Conservation (phyloP, 2,888 invertebrate genomes). For the Apocheima hispidaria region DNA sequence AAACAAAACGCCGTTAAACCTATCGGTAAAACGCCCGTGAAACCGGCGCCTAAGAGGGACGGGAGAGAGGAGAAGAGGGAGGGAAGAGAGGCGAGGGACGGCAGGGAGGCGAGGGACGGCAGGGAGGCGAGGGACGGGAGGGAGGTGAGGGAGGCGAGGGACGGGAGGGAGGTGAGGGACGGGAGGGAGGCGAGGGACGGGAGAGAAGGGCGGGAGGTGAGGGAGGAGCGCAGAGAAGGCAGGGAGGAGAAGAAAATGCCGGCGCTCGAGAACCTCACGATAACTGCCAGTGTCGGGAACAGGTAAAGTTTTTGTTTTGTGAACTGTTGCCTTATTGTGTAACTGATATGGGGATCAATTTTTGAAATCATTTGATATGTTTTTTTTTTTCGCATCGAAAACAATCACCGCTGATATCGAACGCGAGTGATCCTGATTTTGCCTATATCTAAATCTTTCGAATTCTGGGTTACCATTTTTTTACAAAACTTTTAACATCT, state of each 20-base stretch:
- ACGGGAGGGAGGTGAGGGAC: slow-evolving; percentile 35
- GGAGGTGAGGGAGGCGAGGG: background rate
- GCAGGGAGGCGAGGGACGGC: slow-evolving; percentile 31
- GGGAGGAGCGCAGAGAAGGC: background rate
- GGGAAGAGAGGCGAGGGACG: background rate
- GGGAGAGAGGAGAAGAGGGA: slow-evolving; percentile 35
- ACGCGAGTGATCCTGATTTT: no score
- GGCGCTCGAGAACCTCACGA: slow-evolving; percentile 73
- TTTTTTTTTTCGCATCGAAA: no score
- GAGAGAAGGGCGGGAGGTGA: background rate
- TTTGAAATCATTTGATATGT: no score
- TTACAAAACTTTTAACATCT: no score
- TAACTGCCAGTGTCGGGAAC: slow-evolving; percentile 66
- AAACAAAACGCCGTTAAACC: slow-evolving; percentile 45
- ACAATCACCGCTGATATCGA: no score
- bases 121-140: slow-evolving; percentile 48
- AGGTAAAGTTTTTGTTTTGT: slow-evolving; percentile 57
- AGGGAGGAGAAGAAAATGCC: slow-evolving; percentile 62
- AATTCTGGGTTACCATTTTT: no score
- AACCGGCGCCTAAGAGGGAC: slow-evolving; percentile 33
- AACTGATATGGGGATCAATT: background rate
- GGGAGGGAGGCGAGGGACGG: slow-evolving; percentile 22
- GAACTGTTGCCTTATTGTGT: background rate
- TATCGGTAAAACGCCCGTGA: slow-evolving; percentile 38
- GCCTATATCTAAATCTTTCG: no score